Conservation (phyloP, 2,797 vertebrate species). For the Cetoscarus ocellatus region DNA sequence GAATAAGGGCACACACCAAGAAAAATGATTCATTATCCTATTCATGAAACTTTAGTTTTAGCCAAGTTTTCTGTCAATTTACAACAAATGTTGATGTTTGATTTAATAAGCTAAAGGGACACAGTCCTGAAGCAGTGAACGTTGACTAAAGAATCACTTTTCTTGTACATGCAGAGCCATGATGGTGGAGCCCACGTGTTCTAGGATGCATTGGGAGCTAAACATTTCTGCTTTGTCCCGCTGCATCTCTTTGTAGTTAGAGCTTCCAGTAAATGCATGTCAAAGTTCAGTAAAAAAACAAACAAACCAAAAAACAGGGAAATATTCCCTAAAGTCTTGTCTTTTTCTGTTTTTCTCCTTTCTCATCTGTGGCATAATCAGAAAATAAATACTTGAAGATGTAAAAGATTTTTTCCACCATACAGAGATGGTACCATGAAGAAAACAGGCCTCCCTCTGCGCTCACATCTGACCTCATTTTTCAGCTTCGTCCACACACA, state of each 20-base stretch:
- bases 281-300: too few relatives aligned
- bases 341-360: conserved; percentile 3
- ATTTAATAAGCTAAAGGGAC: too few relatives aligned
- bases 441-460: conserved; percentile 27
- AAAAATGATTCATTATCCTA: too few relatives aligned
- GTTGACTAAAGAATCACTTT: too few relatives aligned
- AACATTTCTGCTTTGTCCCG: not conserved
- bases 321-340: conserved; percentile 24
- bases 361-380: conserved; percentile 47
- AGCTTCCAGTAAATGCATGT: not conserved
- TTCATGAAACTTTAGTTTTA: too few relatives aligned
- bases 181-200: too few relatives aligned
- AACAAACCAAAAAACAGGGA: not conserved
- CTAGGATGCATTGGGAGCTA: not conserved
- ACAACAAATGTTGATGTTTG: too few relatives aligned
- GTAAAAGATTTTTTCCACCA: conserved; percentile 64
- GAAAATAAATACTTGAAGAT: conserved; percentile 71
- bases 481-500: conserved; percentile 22
- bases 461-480: conserved; percentile 49
- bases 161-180: too few relatives aligned
- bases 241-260: not conserved
- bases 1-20: too few relatives aligned
- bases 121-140: too few relatives aligned
- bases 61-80: too few relatives aligned
- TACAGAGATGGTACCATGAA: conserved; percentile 47